Evolutionary conservation across 2,797 vertebrate species (phyloP).

Genomic region (Hephaestus fuliginosus): DNA sequence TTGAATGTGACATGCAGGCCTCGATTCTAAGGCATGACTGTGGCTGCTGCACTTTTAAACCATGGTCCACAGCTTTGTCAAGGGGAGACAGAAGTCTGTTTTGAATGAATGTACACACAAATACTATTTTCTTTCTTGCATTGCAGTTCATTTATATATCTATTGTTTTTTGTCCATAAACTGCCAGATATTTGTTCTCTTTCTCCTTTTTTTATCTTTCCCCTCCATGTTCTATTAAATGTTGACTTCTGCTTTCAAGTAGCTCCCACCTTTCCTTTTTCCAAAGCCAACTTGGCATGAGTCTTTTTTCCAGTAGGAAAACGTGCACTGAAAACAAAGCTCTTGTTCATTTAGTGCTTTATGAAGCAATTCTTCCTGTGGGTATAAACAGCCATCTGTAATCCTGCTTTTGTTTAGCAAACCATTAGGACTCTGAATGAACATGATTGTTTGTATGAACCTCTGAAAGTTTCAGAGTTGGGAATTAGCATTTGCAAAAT

Average conservation of each 20-base stretch:
- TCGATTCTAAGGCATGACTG: background rate
- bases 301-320: constrained; percentile 35
- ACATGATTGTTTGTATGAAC: background rate
- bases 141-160: background rate
- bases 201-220: background rate
- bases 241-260: constrained; percentile 6
- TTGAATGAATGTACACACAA: background rate
- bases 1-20: background rate
- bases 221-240: background rate
- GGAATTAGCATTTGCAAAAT: background rate
- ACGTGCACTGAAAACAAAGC: constrained; percentile 24
- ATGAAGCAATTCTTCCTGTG: constrained; percentile 20
- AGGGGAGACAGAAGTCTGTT: background rate
- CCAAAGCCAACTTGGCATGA: constrained; percentile 16
- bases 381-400: constrained; percentile 11
- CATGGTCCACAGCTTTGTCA: background rate
- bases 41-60: background rate
- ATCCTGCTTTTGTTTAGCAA: constrained; percentile 23
- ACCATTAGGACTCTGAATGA: background rate
- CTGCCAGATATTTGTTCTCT: background rate
- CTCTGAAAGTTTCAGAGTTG: background rate
- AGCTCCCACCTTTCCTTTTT: constrained; percentile 1
- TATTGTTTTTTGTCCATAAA: background rate
- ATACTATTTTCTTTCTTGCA: too few species aligned
- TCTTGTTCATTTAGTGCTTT: constrained; percentile 45